These are phyloP conservation scores for Limnephilus lunatus DNA, from an alignment of 2,888 invertebrate genomes.

Conservation along the genomic window DNA sequence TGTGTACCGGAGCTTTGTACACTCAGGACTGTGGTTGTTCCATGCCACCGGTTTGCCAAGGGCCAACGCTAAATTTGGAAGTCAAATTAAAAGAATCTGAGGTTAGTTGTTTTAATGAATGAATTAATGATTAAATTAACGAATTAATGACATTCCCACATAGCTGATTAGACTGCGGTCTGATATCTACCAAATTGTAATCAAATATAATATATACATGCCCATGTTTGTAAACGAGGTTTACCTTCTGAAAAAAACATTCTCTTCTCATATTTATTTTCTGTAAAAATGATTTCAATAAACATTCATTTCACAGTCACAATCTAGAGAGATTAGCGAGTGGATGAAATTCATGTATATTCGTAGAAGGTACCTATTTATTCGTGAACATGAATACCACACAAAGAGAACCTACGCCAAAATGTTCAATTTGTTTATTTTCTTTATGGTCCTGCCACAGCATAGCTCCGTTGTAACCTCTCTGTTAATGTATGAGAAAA, in stretches of 20 bases:
- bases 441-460: too few species aligned
- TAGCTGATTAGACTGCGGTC: neutral
- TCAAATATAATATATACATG: neutral
- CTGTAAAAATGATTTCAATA: neutral
- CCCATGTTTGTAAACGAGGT: neutral
- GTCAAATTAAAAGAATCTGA: neutral
- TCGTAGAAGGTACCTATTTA: too few species aligned
- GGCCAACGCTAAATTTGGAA: neutral
- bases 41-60: too few species aligned
- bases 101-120: neutral
- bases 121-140: neutral
- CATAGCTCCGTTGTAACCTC: too few species aligned
- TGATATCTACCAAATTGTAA: neutral
- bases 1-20: too few species aligned
- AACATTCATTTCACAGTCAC: neutral
- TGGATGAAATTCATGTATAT: neutral
- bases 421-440: too few species aligned
- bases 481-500: too few species aligned
- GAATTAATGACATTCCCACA: neutral
- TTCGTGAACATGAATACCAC: too few species aligned
- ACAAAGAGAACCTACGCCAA: too few species aligned
- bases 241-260: neutral
- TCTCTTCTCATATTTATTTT: neutral
- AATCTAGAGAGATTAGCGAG: neutral
- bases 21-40: too few species aligned